Percentiles rank a stretch among this genome's conserved stretches.
Evolutionary conservation across 1,140 invertebrate species (phyloP).

Genomic region (Tetranychus urticae): DNA sequence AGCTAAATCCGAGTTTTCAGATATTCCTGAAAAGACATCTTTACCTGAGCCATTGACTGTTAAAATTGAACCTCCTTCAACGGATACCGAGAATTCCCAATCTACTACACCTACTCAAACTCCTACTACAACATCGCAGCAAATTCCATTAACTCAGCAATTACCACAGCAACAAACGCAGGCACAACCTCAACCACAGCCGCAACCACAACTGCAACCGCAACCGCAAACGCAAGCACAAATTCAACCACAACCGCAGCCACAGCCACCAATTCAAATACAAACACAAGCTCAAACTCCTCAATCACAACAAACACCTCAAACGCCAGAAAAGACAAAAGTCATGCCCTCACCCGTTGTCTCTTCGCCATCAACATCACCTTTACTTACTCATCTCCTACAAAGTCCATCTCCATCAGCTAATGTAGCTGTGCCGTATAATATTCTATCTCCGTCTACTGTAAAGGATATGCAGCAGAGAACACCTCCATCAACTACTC

Average conservation of each 20-base stretch:
- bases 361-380: slow-evolving; percentile 26
- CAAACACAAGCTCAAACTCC: not conserved
- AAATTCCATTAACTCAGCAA: not conserved
- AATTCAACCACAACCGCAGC: no score
- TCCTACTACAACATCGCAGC: not conserved
- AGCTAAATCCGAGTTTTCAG: not conserved
- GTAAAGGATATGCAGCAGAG: not conserved
- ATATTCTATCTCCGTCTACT: not conserved
- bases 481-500: not conserved
- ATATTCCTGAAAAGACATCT: not conserved
- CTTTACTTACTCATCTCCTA: slow-evolving; percentile 51
- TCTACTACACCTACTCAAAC: not conserved
- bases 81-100: not conserved
- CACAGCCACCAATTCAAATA: no score
- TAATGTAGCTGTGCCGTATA: not conserved
- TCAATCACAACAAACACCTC: not conserved
- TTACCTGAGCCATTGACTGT: not conserved
- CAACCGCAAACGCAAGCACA: no score
- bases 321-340: slow-evolving; percentile 1
- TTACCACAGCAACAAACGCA: no score
- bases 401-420: slow-evolving; percentile 31
- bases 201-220: no score
- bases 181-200: no score
- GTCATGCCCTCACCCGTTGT: slow-evolving; percentile 3
- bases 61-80: not conserved